These are phyloP conservation scores for Auanema sp. DNA, from an alignment of 2,888 invertebrate genomes.

Conservation along the genomic window DNA sequence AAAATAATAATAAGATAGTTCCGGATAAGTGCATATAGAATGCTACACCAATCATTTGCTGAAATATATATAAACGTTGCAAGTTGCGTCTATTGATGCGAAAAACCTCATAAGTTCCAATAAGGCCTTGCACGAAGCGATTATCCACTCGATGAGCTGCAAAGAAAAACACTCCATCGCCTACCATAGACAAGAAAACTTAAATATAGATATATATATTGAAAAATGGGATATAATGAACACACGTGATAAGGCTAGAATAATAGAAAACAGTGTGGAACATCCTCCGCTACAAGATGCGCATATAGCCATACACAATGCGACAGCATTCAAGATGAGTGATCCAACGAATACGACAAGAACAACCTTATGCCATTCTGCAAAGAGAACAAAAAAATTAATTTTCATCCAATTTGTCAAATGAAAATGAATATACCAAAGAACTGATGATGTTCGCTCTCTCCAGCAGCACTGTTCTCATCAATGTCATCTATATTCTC, in stretches of 20 bases:
- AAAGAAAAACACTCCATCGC: slow-evolving; percentile 60
- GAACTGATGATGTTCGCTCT: slow-evolving; percentile 62
- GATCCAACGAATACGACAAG: slow-evolving; percentile 56
- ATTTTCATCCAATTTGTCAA: background rate
- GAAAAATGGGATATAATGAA: background rate
- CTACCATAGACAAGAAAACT: slow-evolving; percentile 41
- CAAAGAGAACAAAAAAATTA: background rate
- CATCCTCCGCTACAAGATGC: slow-evolving; percentile 59
- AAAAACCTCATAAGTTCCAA: slow-evolving; percentile 59
- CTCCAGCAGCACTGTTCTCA: slow-evolving; percentile 59
- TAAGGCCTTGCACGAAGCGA: slow-evolving; percentile 60
- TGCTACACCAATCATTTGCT: slow-evolving; percentile 61
- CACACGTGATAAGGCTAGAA: background rate
- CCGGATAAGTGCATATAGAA: slow-evolving; percentile 60
- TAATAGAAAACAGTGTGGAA: slow-evolving; percentile 55
- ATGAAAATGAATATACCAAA: slow-evolving; percentile 36
- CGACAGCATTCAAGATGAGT: slow-evolving; percentile 46
- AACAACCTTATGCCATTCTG: slow-evolving; percentile 58
- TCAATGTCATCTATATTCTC: slow-evolving; percentile 59
- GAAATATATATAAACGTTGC: slow-evolving; percentile 18
- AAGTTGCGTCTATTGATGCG: background rate
- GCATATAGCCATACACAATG: slow-evolving; percentile 56
- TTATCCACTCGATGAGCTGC: slow-evolving; percentile 62
- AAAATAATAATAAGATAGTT: slow-evolving; percentile 52
- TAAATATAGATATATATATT: slow-evolving; percentile 6